Evolutionary conservation across 2,113 vertebrate species (phyloP).

Genomic region (Lichenostomus cassidix): DNA sequence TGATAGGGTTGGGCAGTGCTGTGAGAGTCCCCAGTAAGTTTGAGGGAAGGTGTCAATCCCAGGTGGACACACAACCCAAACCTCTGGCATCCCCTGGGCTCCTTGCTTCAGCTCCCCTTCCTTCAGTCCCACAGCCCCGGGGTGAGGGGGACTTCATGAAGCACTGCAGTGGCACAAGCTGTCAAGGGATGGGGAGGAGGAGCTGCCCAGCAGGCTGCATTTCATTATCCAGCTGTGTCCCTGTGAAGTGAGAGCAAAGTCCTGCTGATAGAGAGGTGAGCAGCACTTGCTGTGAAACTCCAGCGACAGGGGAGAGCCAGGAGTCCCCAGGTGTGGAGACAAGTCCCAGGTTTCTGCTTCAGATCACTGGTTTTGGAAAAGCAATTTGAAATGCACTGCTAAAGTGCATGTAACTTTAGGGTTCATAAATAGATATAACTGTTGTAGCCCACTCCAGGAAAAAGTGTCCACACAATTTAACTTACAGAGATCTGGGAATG

Average conservation of each 20-base stretch:
- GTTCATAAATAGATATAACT: not conserved
- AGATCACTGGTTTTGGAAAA: not conserved
- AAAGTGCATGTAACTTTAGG: not conserved
- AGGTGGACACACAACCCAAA: not conserved
- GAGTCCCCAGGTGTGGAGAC: not conserved
- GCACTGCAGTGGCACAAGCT: not conserved
- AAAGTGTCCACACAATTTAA: not conserved
- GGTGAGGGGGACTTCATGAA: not conserved
- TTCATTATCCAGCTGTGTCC: not conserved
- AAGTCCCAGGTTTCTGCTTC: not conserved
- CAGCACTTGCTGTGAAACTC: not conserved
- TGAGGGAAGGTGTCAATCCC: not conserved
- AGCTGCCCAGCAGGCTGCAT: not conserved
- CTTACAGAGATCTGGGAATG: not conserved
- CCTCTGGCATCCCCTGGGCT: not conserved
- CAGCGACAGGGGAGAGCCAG: accelerated
- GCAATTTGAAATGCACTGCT: not conserved
- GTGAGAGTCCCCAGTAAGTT: not conserved
- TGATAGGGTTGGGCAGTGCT: not conserved
- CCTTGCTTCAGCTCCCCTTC: not conserved
- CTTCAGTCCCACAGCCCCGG: not conserved
- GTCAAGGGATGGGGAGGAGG: not conserved
- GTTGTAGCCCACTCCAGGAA: not conserved
- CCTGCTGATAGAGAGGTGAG: not conserved
- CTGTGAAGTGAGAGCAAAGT: not conserved